A percentile compares a stretch with the other conserved stretches of the same genome.
These are phyloP conservation scores for Archips crataeganus DNA, from an alignment of 2,888 invertebrate species.

Conservation along the genomic window DNA sequence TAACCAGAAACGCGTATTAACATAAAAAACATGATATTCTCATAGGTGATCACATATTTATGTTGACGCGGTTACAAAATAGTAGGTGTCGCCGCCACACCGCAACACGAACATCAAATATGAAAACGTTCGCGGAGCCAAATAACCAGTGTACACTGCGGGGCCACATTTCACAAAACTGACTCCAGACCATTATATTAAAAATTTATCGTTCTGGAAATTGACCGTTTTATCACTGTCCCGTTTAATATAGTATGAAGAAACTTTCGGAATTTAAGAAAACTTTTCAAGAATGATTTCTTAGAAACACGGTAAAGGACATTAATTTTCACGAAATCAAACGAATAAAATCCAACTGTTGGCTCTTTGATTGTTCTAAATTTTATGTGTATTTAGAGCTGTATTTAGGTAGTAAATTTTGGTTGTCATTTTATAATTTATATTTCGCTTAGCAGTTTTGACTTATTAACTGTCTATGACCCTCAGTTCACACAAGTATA, in stretches of 20 bases:
- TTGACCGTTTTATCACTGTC: conserved; percentile 38
- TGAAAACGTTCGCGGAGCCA: conserved; percentile 32
- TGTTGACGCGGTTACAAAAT: conserved; percentile 8
- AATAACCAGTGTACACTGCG: conserved; percentile 24
- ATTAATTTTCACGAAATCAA: too few species aligned
- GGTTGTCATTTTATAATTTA: too few species aligned
- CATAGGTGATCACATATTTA: conserved; percentile 10
- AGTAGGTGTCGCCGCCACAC: conserved; percentile 24
- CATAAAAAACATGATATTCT: not conserved
- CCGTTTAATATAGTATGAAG: conserved; percentile 22
- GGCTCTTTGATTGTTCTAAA: too few species aligned
- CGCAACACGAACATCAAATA: conserved; percentile 42
- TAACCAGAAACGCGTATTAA: not conserved
- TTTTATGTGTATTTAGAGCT: too few species aligned
- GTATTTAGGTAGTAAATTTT: too few species aligned
- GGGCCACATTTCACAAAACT: conserved; percentile 38
- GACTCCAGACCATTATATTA: conserved; percentile 35
- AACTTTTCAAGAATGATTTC: too few species aligned
- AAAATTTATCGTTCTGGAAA: conserved; percentile 25
- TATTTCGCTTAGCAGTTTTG: too few species aligned
- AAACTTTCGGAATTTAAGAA: not conserved
- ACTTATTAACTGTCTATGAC: too few species aligned
- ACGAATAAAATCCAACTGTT: too few species aligned
- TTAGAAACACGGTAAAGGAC: too few species aligned
- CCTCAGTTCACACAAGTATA: too few species aligned